These are phyloP conservation scores for Lytechinus variegatus DNA, from an alignment of 35 echinoderm and acorn worm genomes.

Conservation along the genomic window DNA sequence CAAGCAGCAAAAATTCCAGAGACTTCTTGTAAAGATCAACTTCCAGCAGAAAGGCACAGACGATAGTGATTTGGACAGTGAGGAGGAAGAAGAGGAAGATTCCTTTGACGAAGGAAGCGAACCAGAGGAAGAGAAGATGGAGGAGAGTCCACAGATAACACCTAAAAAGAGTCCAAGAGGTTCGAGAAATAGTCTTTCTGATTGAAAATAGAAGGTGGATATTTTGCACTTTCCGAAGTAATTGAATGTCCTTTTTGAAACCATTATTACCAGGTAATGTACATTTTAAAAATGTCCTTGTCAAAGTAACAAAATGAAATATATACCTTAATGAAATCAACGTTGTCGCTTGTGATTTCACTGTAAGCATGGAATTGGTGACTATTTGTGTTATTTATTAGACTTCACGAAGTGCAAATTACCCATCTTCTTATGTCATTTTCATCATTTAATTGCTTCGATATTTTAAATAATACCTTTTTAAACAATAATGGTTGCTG, in stretches of 20 bases:
- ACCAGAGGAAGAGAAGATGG: constrained; percentile 40
- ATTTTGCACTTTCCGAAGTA: background rate
- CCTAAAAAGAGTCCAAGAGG: constrained; percentile 40
- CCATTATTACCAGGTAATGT: background rate
- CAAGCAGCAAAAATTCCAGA: constrained; percentile 73
- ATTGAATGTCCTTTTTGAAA: background rate
- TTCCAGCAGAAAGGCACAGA: constrained; percentile 50
- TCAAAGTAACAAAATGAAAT: background rate
- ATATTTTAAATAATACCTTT: background rate
- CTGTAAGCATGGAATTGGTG: background rate
- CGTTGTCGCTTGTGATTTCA: background rate
- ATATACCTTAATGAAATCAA: background rate
- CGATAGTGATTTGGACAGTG: background rate
- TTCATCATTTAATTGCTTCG: background rate
- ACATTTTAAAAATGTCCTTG: too few species aligned
- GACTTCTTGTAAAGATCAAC: constrained; percentile 83
- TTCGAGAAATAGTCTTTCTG: constrained; percentile 31
- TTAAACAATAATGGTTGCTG: background rate
- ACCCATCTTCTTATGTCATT: background rate
- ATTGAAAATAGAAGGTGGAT: background rate
- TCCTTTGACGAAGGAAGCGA: constrained; percentile 46
- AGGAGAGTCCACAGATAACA: background rate
- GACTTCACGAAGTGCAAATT: background rate
- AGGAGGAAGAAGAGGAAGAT: constrained; percentile 41
- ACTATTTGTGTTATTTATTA: background rate